Evolutionary conservation across 2,888 invertebrate genomes (phyloP), one percentile per base, ranked within the genome.

Genomic region (Clistopyga incitator): DNA sequence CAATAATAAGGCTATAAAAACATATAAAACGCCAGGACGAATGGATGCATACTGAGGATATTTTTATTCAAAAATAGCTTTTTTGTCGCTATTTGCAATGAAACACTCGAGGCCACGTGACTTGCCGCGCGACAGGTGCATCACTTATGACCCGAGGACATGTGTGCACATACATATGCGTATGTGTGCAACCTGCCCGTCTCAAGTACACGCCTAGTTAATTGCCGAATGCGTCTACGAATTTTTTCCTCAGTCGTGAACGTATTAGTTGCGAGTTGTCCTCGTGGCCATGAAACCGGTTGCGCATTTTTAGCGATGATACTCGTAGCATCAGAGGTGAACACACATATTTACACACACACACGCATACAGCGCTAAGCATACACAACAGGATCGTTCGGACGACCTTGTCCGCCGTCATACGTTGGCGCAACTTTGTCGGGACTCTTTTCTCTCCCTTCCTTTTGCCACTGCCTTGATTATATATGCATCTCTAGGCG

Each of bases 281-380:
- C 15, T 34, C 45, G 50, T 74, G 70, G 50, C 78, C 80, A 52
- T 79, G 82, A 86, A 89, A 90, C 90, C 90, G 89, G 90, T 90
- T 86, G 82, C 68, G 85, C 87, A 85, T 82, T 90, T 89, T 90
- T 89, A 90, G 90, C 90, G 89, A 90, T 90, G 90, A 90, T 89
- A 84, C 86, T 81, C 84, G 85, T 84, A 70, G 84, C 82, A 71
- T 67, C 64, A 42, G 59, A 54, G 71, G 59, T 56, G 50, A 59
- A 74, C n/a, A 59, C 34, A 38, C 23, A 56, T 38, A 38, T 38
- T 38, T 38, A 38, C 67, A 18, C 38, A 65, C 54, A 61, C 75
- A 34, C 23, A 59, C 45, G n/a, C n/a, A n/a, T n/a, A n/a, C n/a
- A 29, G 68, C 61, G 72, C 67, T 61, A 74, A 74, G 15, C 64